These are phyloP conservation scores for Gerris buenoi DNA, from an alignment of 1,140 invertebrate species.

Conservation along the genomic window DNA sequence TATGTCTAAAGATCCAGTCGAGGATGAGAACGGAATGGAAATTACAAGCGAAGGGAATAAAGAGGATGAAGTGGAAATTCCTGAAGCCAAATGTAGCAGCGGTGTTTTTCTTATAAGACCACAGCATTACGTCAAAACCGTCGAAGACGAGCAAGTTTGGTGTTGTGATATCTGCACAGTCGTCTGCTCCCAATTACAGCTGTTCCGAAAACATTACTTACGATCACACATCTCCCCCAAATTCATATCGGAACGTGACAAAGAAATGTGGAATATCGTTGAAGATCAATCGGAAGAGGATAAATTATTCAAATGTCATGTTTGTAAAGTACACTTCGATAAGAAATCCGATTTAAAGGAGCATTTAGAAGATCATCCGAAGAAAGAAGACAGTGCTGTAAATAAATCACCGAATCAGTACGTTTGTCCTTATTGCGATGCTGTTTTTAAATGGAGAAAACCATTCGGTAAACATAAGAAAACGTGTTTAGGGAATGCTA, in stretches of 20 bases:
- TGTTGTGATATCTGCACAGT: constrained; percentile 37
- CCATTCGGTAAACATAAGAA: constrained; percentile 15
- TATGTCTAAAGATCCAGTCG: too few species aligned
- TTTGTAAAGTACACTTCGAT: constrained; percentile 29
- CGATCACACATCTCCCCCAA: constrained; percentile 37
- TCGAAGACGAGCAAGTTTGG: neutral
- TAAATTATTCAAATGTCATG: constrained; percentile 31
- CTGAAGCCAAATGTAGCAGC: neutral
- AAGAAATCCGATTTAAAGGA: constrained; percentile 26
- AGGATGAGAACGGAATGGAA: neutral
- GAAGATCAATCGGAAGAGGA: constrained; percentile 8
- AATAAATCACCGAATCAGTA: constrained; percentile 8
- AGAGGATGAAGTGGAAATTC: neutral
- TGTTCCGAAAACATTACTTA: constrained; percentile 39
- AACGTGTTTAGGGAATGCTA: constrained; percentile 8
- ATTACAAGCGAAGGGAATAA: neutral
- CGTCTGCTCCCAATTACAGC: constrained; percentile 36
- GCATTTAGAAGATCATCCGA: constrained; percentile 25
- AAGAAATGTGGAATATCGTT: constrained; percentile 21
- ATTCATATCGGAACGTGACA: constrained; percentile 33
- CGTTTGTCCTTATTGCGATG: constrained; percentile 13
- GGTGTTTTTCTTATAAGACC: neutral
- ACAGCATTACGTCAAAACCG: too few species aligned
- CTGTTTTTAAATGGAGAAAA: constrained; percentile 16
- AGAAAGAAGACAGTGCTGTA: constrained; percentile 7